A percentile compares a stretch with the other conserved stretches of the same genome.
Evolutionary conservation across 2,797 vertebrate species (phyloP).

Genomic region (Peromyscus aztecus): DNA sequence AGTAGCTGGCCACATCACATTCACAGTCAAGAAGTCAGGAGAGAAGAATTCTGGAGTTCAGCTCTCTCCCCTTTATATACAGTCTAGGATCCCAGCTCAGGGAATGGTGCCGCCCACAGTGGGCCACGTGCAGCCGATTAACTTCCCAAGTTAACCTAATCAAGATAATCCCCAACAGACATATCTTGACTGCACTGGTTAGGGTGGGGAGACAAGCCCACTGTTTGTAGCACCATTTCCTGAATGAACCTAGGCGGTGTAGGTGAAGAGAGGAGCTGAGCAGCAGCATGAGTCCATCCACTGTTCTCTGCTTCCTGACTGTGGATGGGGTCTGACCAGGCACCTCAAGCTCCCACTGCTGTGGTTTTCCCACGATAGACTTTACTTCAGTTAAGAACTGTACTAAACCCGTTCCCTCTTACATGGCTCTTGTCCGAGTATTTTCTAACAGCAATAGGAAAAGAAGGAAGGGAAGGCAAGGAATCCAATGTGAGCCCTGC

Average conservation of each 20-base stretch:
- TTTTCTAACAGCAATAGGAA: background rate
- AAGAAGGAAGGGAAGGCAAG: background rate
- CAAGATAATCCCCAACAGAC: background rate
- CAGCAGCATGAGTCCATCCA: background rate
- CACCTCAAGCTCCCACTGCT: background rate
- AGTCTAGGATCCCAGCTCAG: background rate
- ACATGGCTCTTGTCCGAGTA: background rate
- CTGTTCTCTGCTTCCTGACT: background rate
- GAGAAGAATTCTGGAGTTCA: background rate
- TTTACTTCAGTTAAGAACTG: background rate
- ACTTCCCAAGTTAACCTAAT: background rate
- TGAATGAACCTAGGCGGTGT: background rate
- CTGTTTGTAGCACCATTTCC: background rate
- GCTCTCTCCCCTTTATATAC: background rate
- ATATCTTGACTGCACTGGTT: background rate
- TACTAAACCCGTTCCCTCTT: background rate
- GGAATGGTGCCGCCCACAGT: background rate
- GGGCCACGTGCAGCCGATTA: too few relatives aligned
- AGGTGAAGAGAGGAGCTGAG: background rate
- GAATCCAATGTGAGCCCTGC: background rate
- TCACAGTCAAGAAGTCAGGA: background rate
- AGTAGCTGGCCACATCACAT: background rate
- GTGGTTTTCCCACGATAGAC: background rate
- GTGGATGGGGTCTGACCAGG: background rate
- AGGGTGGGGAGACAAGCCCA: background rate